Conservation (phyloP, 1,140 invertebrate species). For the Aporrectodea caliginosa region DNA sequence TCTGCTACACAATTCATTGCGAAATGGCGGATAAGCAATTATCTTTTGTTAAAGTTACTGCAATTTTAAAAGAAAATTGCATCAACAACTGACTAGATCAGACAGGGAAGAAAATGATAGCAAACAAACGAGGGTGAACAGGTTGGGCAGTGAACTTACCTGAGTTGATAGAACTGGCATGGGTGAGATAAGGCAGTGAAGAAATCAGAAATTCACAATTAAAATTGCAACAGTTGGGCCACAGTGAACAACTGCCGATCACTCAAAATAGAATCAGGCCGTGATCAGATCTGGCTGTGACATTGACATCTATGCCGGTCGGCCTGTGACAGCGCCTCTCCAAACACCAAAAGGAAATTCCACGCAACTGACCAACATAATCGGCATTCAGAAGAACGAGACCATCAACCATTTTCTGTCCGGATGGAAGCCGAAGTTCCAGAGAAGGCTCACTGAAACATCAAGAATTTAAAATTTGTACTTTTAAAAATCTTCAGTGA, state of each 20-base stretch:
- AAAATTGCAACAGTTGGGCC: too few relatives aligned
- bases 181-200: too few relatives aligned
- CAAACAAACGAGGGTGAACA: background rate
- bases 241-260: background rate
- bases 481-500: background rate
- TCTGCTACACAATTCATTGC: background rate
- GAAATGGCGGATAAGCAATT: background rate
- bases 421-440: background rate
- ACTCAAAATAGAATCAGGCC: background rate
- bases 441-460: background rate
- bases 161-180: too few relatives aligned
- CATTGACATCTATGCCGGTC: too few relatives aligned
- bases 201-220: too few relatives aligned
- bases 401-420: conserved; percentile 11
- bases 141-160: too few relatives aligned
- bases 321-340: too few relatives aligned
- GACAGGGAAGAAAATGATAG: background rate
- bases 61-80: background rate
- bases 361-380: background rate
- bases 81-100: background rate
- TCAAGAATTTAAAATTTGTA: background rate
- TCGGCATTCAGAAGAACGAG: background rate
- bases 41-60: background rate
- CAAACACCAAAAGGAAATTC: too few relatives aligned
- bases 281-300: too few relatives aligned